A percentile compares a stretch with the other conserved stretches of the same genome.
These are phyloP conservation scores for Drosophila bocqueti DNA, from an alignment of 1,140 invertebrate species.

Conservation along the genomic window DNA sequence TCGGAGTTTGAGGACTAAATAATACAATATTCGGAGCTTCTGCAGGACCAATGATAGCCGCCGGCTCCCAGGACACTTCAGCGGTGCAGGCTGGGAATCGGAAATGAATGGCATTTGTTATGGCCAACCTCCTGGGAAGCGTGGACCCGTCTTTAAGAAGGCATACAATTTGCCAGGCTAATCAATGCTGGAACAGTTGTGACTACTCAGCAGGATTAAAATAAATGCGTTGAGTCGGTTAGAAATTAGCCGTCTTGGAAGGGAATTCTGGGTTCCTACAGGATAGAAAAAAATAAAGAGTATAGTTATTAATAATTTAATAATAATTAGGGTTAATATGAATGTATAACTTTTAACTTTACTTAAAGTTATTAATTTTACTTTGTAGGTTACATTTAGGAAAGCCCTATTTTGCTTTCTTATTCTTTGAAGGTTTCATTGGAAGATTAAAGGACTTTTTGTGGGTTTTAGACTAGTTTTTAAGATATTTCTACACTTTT, in stretches of 20 bases:
- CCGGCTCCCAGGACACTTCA: conserved; percentile 54
- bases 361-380: not conserved
- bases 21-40: conserved; percentile 41
- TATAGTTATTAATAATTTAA: not conserved
- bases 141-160: not conserved
- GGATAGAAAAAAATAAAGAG: not conserved
- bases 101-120: conserved; percentile 80
- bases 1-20: conserved; percentile 51
- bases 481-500: not conserved
- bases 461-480: not conserved
- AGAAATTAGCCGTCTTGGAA: not conserved
- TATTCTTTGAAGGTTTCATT: not conserved
- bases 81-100: conserved; percentile 62
- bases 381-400: not conserved
- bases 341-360: not conserved
- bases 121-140: conserved; percentile 49
- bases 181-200: conserved; percentile 29
- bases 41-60: conserved; percentile 41
- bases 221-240: conserved; percentile 12
- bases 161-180: conserved; percentile 23
- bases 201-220: conserved; percentile 23
- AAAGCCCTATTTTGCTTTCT: no score
- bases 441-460: not conserved
- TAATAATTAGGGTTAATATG: not conserved
- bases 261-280: not conserved